Evolutionary conservation across 2,113 vertebrate species (phyloP).

Genomic region (Carassius auratus): DNA sequence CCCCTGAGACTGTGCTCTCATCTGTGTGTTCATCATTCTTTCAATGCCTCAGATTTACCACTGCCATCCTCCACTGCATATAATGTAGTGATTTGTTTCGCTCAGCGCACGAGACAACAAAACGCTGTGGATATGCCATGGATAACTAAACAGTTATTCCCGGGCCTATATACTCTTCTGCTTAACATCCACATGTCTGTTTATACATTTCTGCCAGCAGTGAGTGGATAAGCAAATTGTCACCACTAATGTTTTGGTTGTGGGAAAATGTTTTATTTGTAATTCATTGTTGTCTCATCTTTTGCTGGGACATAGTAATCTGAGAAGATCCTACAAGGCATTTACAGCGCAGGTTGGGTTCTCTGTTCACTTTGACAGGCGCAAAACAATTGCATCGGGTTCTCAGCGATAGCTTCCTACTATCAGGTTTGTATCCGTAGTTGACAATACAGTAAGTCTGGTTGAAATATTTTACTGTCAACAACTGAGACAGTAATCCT

Average conservation of each 20-base stretch:
- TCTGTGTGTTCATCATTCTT: slow-evolving; percentile 23
- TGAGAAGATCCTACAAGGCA: slow-evolving; percentile 22
- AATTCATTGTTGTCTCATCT: slow-evolving; percentile 6
- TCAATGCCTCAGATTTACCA: slow-evolving; percentile 36
- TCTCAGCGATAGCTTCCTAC: background rate
- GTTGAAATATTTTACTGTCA: slow-evolving; percentile 38
- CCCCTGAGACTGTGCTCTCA: background rate
- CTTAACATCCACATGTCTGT: slow-evolving; percentile 24
- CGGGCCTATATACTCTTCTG: background rate
- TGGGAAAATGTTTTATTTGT: slow-evolving; percentile 12
- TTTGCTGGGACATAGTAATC: background rate
- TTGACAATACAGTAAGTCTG: slow-evolving; percentile 21
- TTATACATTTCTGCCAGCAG: background rate
- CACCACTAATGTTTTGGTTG: background rate
- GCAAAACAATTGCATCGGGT: slow-evolving; percentile 1
- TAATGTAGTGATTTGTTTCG: slow-evolving; percentile 34
- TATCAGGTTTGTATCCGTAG: slow-evolving; percentile 17
- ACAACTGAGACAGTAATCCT: slow-evolving; percentile 36
- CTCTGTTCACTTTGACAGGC: slow-evolving; percentile 8
- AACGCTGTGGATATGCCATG: slow-evolving; percentile 11
- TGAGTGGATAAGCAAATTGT: slow-evolving; percentile 19
- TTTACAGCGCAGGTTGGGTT: background rate
- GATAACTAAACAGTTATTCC: slow-evolving; percentile 19
- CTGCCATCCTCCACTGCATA: slow-evolving; percentile 29
- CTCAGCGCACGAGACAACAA: slow-evolving; percentile 22